phyloP scores from a whole-genome alignment of 1,140 invertebrate species.

The Pissodes strobi region DNA sequence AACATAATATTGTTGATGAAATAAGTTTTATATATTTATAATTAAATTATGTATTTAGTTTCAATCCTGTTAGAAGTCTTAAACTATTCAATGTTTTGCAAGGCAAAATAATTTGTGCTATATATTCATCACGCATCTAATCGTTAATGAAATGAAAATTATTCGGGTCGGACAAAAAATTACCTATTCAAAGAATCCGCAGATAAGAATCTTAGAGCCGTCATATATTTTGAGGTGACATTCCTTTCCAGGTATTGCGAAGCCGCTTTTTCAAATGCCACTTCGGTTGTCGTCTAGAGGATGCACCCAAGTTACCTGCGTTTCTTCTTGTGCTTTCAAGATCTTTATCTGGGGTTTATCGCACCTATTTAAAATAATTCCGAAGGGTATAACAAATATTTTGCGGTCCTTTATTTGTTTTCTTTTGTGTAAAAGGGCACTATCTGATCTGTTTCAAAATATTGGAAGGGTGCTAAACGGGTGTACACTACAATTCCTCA shows the following conservation, averaged over 20 bases:
- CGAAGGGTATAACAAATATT: conserved; percentile 15
- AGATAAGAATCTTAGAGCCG: conserved; percentile 39
- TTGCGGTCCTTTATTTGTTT: neutral
- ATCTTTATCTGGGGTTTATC: conserved; percentile 26
- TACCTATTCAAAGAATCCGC: conserved; percentile 36
- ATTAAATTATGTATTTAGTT: too few relatives aligned
- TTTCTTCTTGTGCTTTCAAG: conserved; percentile 17
- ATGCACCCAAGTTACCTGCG: conserved; percentile 3
- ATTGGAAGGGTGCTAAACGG: too few relatives aligned
- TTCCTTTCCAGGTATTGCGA: conserved; percentile 35
- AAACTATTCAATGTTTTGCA: too few relatives aligned
- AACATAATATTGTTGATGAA: too few relatives aligned
- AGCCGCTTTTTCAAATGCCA: conserved; percentile 18
- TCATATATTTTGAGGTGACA: conserved; percentile 43
- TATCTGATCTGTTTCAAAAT: too few relatives aligned
- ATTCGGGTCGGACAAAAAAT: conserved; percentile 16
- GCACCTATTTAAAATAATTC: conserved; percentile 29
- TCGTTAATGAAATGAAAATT: neutral
- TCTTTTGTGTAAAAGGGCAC: too few relatives aligned
- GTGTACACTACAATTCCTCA: too few relatives aligned
- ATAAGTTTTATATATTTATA: too few relatives aligned
- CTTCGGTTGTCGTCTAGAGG: conserved; percentile 11
- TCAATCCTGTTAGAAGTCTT: too few relatives aligned
- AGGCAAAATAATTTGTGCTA: too few relatives aligned
- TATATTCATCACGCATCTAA: neutral